Base-by-base conservation (phyloP, 1,140 invertebrate species). In the Drosophila suzukii region DNA sequence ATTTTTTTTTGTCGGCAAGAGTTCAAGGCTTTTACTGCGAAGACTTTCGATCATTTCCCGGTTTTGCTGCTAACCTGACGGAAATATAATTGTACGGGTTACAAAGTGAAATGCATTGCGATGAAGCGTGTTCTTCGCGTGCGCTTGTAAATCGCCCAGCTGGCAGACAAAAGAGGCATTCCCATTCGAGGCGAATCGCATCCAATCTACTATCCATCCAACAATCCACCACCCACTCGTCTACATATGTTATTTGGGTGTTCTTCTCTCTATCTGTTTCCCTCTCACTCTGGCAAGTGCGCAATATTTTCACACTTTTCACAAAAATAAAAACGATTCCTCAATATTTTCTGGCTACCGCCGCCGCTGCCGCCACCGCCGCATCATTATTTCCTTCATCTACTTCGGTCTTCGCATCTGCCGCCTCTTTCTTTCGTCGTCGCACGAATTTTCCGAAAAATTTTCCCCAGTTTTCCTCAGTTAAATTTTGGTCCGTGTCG, bases 231-330 rank as follows among this genome's bases (percentile, higher is more conserved):
- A 61, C 49, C 79, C 65, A 71, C 61, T 38, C 65, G 46, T 30
- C 50, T 43, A 51, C 63, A 49, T 47, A 54, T 71, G 55, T 54
- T 57, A 39, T 55, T 59, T 36, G 43, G 24, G 44, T 51, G 15
- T n/a, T 47, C 36, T 47, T 46, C 41, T 54, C 50, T 12, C 68
- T n/a, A 47, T 46, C 36, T 49, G 38, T 11, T 13, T 0, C 41
- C 55, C 46, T 54, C 24, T 34, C 70, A 30, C 51, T 78, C 81
- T 77, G 71, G 80, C 85, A 84, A 90, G 77, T 89, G 84, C 84
- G 84, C 84, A 90, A 89, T 89, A 89, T 90, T 89, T 89, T 89
- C 84, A 89, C 84, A 84, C 84, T 89, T 89, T 89, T 84, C 84
- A 88, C 84, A 84, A 78, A 89, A 89, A 81, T 84, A 89, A 84